Conservation (phyloP, 2,113 vertebrate species). For the Pteronura brasiliensis region DNA sequence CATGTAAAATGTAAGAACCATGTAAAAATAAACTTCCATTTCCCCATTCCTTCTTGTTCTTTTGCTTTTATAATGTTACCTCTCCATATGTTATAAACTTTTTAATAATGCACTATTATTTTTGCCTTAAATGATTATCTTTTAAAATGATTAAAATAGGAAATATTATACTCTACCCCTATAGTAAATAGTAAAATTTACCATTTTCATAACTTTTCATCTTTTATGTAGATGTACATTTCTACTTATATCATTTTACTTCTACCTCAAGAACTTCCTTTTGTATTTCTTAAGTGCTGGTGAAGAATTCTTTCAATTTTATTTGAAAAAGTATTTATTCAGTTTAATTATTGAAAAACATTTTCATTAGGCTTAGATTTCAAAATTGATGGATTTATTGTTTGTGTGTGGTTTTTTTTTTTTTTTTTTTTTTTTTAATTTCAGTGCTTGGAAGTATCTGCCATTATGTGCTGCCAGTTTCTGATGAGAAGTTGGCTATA, state of each 20-base stretch:
- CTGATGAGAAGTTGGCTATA: neutral
- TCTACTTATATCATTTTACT: neutral
- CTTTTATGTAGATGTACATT: neutral
- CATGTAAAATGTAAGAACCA: neutral
- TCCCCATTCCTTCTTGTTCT: neutral
- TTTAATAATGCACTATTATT: neutral
- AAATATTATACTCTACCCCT: neutral
- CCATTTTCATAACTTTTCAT: neutral
- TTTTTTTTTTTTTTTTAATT: neutral
- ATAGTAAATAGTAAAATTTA: neutral
- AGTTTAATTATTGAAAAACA: neutral
- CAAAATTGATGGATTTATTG: neutral
- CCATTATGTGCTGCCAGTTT: neutral
- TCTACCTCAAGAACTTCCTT: neutral
- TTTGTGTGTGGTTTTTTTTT: neutral
- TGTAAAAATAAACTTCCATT: neutral
- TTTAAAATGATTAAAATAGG: neutral
- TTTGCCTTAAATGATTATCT: neutral
- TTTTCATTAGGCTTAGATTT: neutral
- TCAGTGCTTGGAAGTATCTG: neutral
- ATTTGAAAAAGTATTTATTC: neutral
- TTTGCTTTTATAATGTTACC: neutral
- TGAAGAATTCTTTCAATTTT: neutral
- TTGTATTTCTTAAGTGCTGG: neutral
- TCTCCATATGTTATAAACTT: neutral